Base-by-base conservation (phyloP, 2,888 invertebrate genomes). In the Drepana falcataria region DNA sequence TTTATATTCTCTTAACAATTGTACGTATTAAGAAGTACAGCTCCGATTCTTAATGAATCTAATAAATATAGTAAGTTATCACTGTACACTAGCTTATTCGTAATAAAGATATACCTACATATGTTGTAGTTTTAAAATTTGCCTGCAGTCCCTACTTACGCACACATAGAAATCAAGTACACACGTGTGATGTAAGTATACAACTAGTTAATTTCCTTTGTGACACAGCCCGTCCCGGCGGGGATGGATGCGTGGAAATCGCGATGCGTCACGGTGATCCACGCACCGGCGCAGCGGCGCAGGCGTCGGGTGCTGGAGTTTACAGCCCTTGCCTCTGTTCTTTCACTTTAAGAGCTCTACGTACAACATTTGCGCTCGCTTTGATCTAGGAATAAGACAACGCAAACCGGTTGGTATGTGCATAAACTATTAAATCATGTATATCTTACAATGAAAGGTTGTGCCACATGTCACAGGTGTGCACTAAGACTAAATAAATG, bases 141-240 rank as follows among this genome's bases (percentile, higher is more conserved):
- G 5, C 66, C 35, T 86, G 80, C 77, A 35, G 49, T 68, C 86
- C 47, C 55, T 81, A 76, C 77, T 54, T 64, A 68, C 71, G 57
- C 84, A 73, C 80, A 81, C 73, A 74, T 71, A 71, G 55, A 62
- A 65, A 60, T 53, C 54, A 51, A 53, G 55, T 59, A 65, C 71
- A 73, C 65, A 71, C 67, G 68, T 73, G 75, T 71, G 66, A 64
- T 66, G 68, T 71, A 70, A 78, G 68, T 71, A 69, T 79, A 83
- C 83, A 87, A 87, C 89, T 90, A 90, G 91, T 90, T 91, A 91
- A 90, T 91, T 91, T 90, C 90, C 90, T 91, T 87, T 89, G 90
- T 89, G 87, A 90, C 91, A 91, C 87, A 87, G 85, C 87, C 82
- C 82, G 80, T 78, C 79, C 77, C 82, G 80, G 79, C 84, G 75